These are phyloP conservation scores for Onychomys leucogaster DNA, from an alignment of 2,797 vertebrate genomes.

Conservation along the genomic window DNA sequence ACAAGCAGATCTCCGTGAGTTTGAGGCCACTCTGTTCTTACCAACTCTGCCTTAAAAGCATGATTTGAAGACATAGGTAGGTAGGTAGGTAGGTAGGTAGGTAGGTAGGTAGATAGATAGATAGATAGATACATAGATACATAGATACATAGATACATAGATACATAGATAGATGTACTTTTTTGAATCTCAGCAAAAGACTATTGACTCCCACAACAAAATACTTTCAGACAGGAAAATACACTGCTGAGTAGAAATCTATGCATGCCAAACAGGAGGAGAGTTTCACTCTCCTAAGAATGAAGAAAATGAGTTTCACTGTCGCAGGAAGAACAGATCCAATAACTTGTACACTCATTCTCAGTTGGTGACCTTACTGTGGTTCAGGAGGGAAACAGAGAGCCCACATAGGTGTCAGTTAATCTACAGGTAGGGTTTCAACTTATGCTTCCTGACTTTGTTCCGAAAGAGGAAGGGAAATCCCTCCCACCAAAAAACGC, in stretches of 20 bases:
- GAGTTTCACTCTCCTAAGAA: background rate
- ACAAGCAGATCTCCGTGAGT: background rate
- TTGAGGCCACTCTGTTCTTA: background rate
- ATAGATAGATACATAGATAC: too few relatives aligned
- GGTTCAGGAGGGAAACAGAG: background rate
- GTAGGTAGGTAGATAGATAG: too few relatives aligned
- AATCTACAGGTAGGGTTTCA: background rate
- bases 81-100: too few relatives aligned
- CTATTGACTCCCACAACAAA: background rate
- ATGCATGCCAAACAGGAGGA: background rate
- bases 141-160: too few relatives aligned
- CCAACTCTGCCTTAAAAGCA: background rate
- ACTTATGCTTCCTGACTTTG: background rate
- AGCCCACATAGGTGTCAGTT: background rate
- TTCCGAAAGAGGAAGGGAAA: background rate
- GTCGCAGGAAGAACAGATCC: background rate
- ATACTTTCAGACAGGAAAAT: background rate
- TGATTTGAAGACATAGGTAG: background rate
- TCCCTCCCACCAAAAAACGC: background rate
- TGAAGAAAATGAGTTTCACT: background rate
- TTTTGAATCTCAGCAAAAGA: conserved; percentile 28
- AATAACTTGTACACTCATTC: background rate
- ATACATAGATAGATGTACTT: background rate
- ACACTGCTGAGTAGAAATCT: background rate
- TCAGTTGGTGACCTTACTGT: background rate